A percentile compares a stretch with the other conserved stretches of the same genome.
Evolutionary conservation across 2,888 invertebrate species (phyloP).

Genomic region (Spilarctia lutea): DNA sequence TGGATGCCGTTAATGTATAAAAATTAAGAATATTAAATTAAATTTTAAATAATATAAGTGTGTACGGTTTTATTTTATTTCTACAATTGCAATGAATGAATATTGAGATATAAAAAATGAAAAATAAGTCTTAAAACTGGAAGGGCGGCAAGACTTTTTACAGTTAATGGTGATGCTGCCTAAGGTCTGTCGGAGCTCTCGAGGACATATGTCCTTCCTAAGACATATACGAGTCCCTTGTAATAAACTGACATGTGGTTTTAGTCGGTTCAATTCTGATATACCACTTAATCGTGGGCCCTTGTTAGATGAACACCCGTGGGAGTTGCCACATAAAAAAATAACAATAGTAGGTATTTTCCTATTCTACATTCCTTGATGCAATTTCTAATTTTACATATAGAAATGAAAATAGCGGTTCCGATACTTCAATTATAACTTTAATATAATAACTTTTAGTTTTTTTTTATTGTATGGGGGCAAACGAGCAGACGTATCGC

Average conservation of each 20-base stretch:
- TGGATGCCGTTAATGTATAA: slow-evolving; percentile 61
- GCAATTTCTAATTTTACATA: too few relatives aligned
- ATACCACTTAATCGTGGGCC: neutral
- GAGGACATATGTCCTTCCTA: too few relatives aligned
- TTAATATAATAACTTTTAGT: too few relatives aligned
- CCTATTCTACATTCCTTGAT: too few relatives aligned
- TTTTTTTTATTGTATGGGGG: too few relatives aligned
- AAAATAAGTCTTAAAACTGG: too few relatives aligned
- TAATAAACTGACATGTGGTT: neutral
- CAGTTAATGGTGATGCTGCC: neutral
- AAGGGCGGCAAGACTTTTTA: neutral
- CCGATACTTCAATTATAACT: too few relatives aligned
- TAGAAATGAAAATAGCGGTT: too few relatives aligned
- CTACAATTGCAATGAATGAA: neutral
- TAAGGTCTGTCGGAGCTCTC: too few relatives aligned
- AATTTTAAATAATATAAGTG: slow-evolving; percentile 63
- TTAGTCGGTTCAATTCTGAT: neutral
- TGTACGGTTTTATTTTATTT: slow-evolving; percentile 40
- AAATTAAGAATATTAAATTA: slow-evolving; percentile 76
- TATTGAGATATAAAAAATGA: neutral
- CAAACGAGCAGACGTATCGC: too few relatives aligned
- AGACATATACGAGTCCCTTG: too few relatives aligned
- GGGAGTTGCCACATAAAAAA: neutral
- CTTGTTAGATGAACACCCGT: neutral
- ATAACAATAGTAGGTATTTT: too few relatives aligned